Evolutionary conservation across 2,113 vertebrate species (phyloP), one percentile per base, ranked within the genome.

Genomic region (Columba livia): DNA sequence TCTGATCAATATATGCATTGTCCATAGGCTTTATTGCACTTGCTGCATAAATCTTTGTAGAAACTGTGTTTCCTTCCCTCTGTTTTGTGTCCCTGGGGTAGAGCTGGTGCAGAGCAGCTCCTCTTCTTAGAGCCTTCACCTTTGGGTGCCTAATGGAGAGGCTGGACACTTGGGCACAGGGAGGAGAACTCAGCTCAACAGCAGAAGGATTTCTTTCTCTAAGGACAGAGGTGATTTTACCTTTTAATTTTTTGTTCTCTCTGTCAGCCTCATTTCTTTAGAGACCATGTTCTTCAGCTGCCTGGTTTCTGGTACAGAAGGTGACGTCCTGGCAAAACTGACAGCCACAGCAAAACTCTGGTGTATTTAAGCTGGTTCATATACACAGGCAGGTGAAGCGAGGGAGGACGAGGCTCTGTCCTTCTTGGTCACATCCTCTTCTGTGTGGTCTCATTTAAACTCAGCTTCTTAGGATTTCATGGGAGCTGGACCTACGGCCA

Each of bases 381-480:
- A 6, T 17, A 8, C 15, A 3, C 12, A 9, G 15, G 38, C 15
- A 15, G 2, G 42, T 15, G 44, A 21, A 21, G 17, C 26, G 4
- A 4, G 26, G 21, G 36, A 56, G 69, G 20, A 10, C 7, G 61
- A 23, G 40, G 31, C 34, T 70, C 28, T 51, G 1, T 10, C 28
- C 7, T 0, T 5, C 18, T 15, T 44, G 42, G 24, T 42, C 50
- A 32, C 4, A 1, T 71, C 44, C 32, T 38, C 57, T 70, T 36
- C 17, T 25, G 77, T 24, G 56, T 34, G 25, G 9, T 50, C 47
- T 75, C 31, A 14, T 61, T 73, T 34, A n/a, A 44, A 57, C 32
- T 50, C 0, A 1, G 13, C 19, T 40, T 1, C 9, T 65, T 5
- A 28, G 24, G 28, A 47, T 65, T 50, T 44, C 36, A 5, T 1